These are phyloP conservation scores for Verasper variegatus DNA, from an alignment of 2,113 vertebrate genomes.

Conservation along the genomic window DNA sequence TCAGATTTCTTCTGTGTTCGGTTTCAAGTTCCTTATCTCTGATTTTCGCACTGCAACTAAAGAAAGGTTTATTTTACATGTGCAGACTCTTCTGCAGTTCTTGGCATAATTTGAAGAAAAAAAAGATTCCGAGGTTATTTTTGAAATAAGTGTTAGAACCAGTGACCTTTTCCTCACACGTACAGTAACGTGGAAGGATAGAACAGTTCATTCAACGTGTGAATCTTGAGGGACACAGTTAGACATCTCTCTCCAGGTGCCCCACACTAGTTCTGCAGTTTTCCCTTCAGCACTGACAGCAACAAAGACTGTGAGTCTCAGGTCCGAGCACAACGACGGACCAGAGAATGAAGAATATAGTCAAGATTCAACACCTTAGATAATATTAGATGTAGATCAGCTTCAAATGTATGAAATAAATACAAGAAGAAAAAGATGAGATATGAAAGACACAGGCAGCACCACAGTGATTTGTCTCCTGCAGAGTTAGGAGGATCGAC, in stretches of 20 bases:
- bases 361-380: background rate
- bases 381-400: background rate
- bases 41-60: too few species aligned
- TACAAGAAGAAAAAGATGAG: background rate
- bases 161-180: too few species aligned
- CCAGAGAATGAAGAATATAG: background rate
- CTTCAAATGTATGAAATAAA: background rate
- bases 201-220: background rate
- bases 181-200: too few species aligned
- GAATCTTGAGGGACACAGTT: background rate
- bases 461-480: background rate
- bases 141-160: too few species aligned
- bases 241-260: background rate
- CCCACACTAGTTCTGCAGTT: background rate
- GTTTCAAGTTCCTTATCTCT: too few species aligned
- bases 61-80: too few species aligned
- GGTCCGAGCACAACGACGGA: background rate
- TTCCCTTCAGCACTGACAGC: background rate
- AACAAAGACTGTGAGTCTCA: slow-evolving; percentile 2
- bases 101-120: background rate
- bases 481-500: background rate
- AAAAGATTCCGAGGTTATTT: background rate
- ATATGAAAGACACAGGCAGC: background rate
- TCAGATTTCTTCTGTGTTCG: background rate
- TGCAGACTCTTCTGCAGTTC: too few species aligned